Conservation (phyloP, 1,140 invertebrate species). For the Tigriopus japonicus region DNA sequence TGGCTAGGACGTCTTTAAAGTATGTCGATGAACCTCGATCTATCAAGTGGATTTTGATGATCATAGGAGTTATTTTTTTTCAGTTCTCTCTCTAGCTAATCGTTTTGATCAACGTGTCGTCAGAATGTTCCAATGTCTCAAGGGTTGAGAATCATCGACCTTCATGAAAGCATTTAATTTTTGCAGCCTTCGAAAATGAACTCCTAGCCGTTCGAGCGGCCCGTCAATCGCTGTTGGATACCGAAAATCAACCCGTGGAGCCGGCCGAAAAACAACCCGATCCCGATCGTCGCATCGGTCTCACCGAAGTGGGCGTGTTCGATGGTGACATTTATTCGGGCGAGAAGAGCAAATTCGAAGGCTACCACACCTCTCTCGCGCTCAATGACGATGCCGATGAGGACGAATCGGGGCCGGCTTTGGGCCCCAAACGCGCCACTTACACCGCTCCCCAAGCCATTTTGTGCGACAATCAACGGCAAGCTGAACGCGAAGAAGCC, state of each 20-base stretch:
- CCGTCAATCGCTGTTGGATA: too few species aligned
- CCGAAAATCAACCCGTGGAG: not conserved
- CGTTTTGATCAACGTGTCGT: too few species aligned
- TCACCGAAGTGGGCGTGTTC: conserved; percentile 70
- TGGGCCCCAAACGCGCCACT: conserved; percentile 40
- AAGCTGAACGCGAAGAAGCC: conserved; percentile 69
- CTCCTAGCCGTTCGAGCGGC: too few species aligned
- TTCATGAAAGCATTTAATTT: too few species aligned
- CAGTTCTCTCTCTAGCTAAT: too few species aligned
- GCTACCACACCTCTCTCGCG: conserved; percentile 22
- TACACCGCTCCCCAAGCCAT: conserved; percentile 70
- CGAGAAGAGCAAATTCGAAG: conserved; percentile 63
- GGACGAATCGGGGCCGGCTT: conserved; percentile 45
- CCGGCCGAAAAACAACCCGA: conserved; percentile 27
- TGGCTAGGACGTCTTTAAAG: too few species aligned
- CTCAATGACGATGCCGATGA: conserved; percentile 48
- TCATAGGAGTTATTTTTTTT: too few species aligned
- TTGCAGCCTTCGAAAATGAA: too few species aligned
- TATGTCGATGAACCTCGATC: too few species aligned
- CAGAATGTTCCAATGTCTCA: too few species aligned
- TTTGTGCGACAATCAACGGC: conserved; percentile 69
- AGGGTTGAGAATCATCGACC: too few species aligned
- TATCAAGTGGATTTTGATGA: too few species aligned
- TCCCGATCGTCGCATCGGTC: conserved; percentile 52
- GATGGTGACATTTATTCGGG: conserved; percentile 84